These are phyloP conservation scores for Unio delphinus DNA, from an alignment of 2,888 invertebrate species.

Conservation along the genomic window DNA sequence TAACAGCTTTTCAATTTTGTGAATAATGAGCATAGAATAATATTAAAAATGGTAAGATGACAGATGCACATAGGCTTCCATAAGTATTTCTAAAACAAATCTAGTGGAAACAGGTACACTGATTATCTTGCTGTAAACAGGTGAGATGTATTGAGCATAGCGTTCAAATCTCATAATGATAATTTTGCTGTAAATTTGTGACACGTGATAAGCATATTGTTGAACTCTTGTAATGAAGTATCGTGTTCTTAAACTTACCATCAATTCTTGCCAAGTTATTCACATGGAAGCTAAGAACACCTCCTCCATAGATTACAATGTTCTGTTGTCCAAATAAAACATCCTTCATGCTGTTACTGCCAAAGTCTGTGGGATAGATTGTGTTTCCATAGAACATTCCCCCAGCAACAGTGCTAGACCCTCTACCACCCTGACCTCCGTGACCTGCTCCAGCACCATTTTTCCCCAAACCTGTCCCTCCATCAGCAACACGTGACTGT, in stretches of 20 bases:
- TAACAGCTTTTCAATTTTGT: too few relatives aligned
- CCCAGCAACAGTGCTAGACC: conserved; percentile 16
- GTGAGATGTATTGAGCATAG: too few relatives aligned
- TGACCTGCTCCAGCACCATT: conserved; percentile 52
- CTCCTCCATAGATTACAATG: conserved; percentile 34
- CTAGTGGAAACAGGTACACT: too few relatives aligned
- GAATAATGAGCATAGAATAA: too few relatives aligned
- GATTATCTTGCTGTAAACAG: too few relatives aligned
- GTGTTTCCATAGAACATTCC: conserved; percentile 46
- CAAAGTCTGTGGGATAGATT: conserved; percentile 29
- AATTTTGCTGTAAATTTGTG: too few relatives aligned
- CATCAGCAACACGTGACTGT: conserved; percentile 28
- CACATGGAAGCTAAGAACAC: conserved; percentile 40
- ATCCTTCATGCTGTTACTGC: conserved; percentile 37
- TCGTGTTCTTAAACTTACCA: conserved; percentile 25
- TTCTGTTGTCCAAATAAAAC: conserved; percentile 8
- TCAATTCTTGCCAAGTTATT: conserved; percentile 33
- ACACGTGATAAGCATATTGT: too few relatives aligned
- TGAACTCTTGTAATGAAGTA: too few relatives aligned
- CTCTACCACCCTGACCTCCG: conserved; percentile 52
- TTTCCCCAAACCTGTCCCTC: conserved; percentile 37
- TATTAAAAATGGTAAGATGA: too few relatives aligned
- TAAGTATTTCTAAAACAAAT: too few relatives aligned
- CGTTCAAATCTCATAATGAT: too few relatives aligned
- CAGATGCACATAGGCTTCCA: too few relatives aligned